Percentiles rank a stretch among this genome's conserved stretches.
Evolutionary conservation across 2,888 invertebrate species (phyloP).

Genomic region (Troilus luridus): DNA sequence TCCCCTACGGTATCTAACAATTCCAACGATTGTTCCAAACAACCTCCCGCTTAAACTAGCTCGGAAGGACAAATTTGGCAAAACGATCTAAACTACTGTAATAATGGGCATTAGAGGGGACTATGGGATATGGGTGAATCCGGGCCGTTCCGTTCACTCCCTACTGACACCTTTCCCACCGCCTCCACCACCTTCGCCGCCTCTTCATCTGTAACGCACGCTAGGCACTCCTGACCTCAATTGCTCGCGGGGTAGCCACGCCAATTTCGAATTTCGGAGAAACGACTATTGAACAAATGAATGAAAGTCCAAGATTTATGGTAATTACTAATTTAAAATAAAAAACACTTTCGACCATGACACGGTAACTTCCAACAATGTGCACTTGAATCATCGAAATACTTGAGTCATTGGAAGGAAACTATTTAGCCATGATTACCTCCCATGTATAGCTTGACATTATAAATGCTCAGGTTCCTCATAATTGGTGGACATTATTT

Average conservation of each 20-base stretch:
- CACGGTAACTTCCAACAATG: neutral
- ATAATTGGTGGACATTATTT: neutral
- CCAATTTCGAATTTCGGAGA: neutral
- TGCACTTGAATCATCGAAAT: neutral
- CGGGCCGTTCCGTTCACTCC: slow-evolving; percentile 50
- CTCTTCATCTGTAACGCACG: slow-evolving; percentile 47
- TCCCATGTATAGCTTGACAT: neutral
- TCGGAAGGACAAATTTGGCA: neutral
- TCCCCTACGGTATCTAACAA: neutral
- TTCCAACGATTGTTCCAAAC: neutral
- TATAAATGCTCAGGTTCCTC: neutral
- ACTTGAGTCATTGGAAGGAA: neutral
- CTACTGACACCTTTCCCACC: slow-evolving; percentile 57
- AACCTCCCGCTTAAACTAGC: neutral
- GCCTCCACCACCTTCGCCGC: slow-evolving; percentile 51
- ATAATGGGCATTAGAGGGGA: neutral
- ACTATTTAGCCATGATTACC: neutral
- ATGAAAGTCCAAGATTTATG: neutral
- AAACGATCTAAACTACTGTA: slow-evolving; percentile 14
- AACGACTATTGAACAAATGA: neutral
- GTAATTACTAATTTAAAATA: neutral
- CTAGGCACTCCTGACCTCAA: slow-evolving; percentile 39
- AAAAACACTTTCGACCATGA: neutral
- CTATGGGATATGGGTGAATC: slow-evolving; percentile 48
- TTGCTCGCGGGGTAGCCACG: neutral